Conservation (phyloP, 2,888 invertebrate genomes). For the Sinodicranocentrus sp. region DNA sequence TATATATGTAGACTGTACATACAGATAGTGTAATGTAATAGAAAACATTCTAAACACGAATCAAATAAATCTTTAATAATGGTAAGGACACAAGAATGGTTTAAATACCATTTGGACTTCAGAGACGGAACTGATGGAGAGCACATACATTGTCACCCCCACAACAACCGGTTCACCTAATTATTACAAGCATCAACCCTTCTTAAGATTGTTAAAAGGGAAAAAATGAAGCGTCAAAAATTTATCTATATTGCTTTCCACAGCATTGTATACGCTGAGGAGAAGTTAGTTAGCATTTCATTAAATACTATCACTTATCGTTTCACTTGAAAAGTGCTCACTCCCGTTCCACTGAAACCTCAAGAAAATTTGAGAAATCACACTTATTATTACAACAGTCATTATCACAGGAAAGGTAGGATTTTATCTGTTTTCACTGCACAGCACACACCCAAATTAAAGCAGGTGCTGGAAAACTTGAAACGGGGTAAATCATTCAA, state of each 20-base stretch:
- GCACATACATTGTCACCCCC: conserved; percentile 82
- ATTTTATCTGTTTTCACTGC: too few relatives aligned
- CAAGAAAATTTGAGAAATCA: background rate
- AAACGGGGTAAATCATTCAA: too few relatives aligned
- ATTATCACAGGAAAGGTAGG: too few relatives aligned
- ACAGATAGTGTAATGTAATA: conserved; percentile 51
- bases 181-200: conserved; percentile 63
- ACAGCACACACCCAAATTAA: too few relatives aligned
- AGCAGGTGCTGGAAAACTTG: too few relatives aligned
- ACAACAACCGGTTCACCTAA: conserved; percentile 81
- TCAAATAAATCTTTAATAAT: conserved; percentile 33
- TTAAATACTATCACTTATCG: too few relatives aligned
- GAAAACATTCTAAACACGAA: conserved; percentile 37
- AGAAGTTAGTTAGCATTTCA: too few relatives aligned
- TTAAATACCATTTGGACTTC: conserved; percentile 82
- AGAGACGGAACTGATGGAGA: conserved; percentile 82
- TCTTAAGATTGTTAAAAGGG: conserved; percentile 33
- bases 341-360: conserved; percentile 10
- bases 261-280: too few relatives aligned
- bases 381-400: too few relatives aligned
- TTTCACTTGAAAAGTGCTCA: background rate
- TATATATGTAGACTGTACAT: conserved; percentile 52
- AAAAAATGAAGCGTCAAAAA: too few relatives aligned
- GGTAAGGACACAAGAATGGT: conserved; percentile 62
- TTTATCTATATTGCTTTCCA: too few relatives aligned